Percentiles rank a stretch among this genome's conserved stretches.
Evolutionary conservation across 2,888 invertebrate genomes (phyloP).

Genomic region (Ennomos fuscantarius): DNA sequence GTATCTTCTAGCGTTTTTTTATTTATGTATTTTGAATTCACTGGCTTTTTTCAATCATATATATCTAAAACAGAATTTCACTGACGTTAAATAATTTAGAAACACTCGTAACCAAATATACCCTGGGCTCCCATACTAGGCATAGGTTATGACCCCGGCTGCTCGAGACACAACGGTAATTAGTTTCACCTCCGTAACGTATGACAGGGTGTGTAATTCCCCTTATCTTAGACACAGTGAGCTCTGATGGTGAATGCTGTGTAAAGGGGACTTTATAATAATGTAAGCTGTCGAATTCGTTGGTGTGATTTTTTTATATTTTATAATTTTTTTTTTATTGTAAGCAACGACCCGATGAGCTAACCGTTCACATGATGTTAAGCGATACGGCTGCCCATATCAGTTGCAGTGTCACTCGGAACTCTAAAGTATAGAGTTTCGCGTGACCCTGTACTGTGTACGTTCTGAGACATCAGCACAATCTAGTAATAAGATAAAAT

Average conservation of each 20-base stretch:
- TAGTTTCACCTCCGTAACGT: slow-evolving; percentile 25
- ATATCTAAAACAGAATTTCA: not conserved
- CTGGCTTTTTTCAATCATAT: too few species aligned
- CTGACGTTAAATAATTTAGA: not conserved
- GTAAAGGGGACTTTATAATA: slow-evolving; percentile 2
- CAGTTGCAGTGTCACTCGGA: too few species aligned
- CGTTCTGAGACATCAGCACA: too few species aligned
- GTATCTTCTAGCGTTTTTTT: too few species aligned
- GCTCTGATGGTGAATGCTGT: slow-evolving; percentile 4
- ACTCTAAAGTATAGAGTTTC: too few species aligned
- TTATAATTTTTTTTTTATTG: too few species aligned
- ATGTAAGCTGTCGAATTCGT: not conserved
- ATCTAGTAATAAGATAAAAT: too few species aligned
- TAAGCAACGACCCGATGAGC: too few species aligned
- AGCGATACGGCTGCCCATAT: too few species aligned
- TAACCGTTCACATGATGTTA: too few species aligned
- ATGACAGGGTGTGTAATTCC: slow-evolving; percentile 12
- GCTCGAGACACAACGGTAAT: slow-evolving; percentile 26
- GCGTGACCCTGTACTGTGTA: too few species aligned
- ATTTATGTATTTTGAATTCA: too few species aligned
- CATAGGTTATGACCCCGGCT: slow-evolving; percentile 12
- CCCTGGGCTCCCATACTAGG: slow-evolving; percentile 10
- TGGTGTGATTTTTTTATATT: not conserved
- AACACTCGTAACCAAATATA: not conserved
- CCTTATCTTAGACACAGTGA: slow-evolving; percentile 18